Percentiles rank a stretch among this genome's conserved stretches.
Conservation (phyloP, 2,113 vertebrate genomes). For the Ardeotis arabs region DNA sequence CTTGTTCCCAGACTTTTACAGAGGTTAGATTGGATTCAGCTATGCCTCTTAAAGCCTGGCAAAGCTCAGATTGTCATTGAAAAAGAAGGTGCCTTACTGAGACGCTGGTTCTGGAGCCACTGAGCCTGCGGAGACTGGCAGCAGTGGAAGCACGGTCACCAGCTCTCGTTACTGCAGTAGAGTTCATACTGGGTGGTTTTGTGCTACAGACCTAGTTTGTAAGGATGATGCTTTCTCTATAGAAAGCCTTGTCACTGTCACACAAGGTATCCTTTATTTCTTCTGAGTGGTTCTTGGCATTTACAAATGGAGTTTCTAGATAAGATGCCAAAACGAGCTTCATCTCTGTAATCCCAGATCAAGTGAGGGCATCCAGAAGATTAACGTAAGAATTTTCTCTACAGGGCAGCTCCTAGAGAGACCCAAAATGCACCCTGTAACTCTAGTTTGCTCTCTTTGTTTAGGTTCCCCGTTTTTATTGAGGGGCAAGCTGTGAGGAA, state of each 20-base stretch:
- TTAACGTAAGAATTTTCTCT: background rate
- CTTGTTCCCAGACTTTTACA: background rate
- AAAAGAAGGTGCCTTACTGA: background rate
- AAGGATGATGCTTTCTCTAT: background rate
- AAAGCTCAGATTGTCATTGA: background rate
- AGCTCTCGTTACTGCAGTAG: fast-evolving
- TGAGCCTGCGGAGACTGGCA: background rate
- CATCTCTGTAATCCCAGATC: background rate
- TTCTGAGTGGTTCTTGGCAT: background rate
- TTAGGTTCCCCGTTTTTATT: background rate
- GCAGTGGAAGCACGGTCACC: background rate
- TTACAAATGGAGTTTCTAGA: background rate
- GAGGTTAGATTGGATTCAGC: background rate
- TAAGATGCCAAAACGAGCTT: background rate
- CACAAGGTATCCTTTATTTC: background rate
- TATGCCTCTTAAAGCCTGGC: background rate
- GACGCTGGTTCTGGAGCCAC: background rate
- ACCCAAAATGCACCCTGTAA: background rate
- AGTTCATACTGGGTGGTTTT: background rate
- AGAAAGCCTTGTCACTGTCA: background rate
- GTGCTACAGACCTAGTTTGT: background rate
- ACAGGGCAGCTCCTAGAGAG: background rate
- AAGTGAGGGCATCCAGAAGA: background rate
- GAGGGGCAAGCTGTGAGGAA: background rate
- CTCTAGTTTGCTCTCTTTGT: background rate